Conservation (phyloP, 2,797 vertebrate genomes). For the Fundulus diaphanus region DNA sequence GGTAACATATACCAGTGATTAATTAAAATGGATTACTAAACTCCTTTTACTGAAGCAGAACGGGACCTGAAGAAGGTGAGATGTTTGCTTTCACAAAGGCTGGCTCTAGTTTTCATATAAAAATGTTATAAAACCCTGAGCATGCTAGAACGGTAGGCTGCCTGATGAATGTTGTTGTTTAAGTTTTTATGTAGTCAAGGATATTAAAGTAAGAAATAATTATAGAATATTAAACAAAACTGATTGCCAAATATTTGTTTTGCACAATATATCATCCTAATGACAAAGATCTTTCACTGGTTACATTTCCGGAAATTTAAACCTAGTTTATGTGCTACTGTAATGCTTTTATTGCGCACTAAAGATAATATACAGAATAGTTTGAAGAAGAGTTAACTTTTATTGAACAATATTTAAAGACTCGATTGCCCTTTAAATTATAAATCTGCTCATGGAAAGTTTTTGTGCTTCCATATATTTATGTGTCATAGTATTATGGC, state of each 20-base stretch:
- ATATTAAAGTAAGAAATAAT: conserved; percentile 12
- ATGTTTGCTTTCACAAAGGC: conserved; percentile 7
- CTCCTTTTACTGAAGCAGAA: not conserved
- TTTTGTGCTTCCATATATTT: conserved; percentile 39
- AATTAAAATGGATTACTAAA: not conserved
- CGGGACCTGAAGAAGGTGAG: not conserved
- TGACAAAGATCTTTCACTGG: not conserved
- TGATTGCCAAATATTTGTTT: conserved; percentile 6
- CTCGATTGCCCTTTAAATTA: conserved; percentile 53
- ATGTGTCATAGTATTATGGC: conserved; percentile 31
- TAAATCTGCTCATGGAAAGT: conserved; percentile 46
- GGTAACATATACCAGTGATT: conserved; percentile 74
- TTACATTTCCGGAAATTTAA: conserved; percentile 1
- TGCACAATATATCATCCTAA: not conserved
- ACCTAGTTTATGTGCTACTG: not conserved
- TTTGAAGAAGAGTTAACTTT: not conserved
- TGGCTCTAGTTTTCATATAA: not conserved
- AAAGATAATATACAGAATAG: conserved; percentile 1
- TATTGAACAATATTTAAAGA: conserved; percentile 38
- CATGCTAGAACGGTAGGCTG: fast-evolving
- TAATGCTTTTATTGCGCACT: not conserved
- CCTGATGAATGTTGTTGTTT: not conserved
- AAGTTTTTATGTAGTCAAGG: not conserved
- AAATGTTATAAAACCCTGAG: not conserved
- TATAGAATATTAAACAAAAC: not conserved